Percentiles rank a stretch among this genome's conserved stretches.
Conservation (phyloP, 2,797 vertebrate genomes). For the Tadarida brasiliensis region DNA sequence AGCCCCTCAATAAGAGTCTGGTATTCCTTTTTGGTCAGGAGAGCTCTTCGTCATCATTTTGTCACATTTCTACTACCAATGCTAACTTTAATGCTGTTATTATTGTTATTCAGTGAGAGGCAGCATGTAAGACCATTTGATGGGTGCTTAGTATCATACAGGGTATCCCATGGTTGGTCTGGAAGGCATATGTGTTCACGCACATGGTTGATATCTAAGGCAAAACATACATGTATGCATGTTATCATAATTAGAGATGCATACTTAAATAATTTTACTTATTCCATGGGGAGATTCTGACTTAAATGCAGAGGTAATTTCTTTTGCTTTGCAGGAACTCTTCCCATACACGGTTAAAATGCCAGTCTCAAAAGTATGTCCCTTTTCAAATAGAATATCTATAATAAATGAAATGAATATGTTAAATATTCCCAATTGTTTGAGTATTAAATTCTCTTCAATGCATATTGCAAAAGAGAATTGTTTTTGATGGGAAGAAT, state of each 20-base stretch:
- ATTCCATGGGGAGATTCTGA: constrained; percentile 2
- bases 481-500: constrained; percentile 48
- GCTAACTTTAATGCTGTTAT: neutral
- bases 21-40: neutral
- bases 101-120: constrained; percentile 26
- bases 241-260: neutral
- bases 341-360: neutral
- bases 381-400: constrained; percentile 48
- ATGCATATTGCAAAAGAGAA: constrained; percentile 15
- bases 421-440: neutral
- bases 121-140: neutral
- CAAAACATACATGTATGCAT: neutral
- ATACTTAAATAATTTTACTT: constrained; percentile 44
- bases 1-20: neutral
- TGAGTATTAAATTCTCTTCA: constrained; percentile 33
- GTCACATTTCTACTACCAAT: constrained; percentile 18
- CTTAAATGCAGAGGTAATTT: constrained; percentile 2
- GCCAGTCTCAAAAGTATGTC: neutral
- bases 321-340: neutral
- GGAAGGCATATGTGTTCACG: neutral
- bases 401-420: constrained; percentile 11
- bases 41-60: neutral
- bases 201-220: neutral
- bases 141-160: neutral
- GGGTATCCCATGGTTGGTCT: neutral